Base-by-base conservation (phyloP, 1,140 invertebrate genomes). In the Drosophila repletoides region DNA sequence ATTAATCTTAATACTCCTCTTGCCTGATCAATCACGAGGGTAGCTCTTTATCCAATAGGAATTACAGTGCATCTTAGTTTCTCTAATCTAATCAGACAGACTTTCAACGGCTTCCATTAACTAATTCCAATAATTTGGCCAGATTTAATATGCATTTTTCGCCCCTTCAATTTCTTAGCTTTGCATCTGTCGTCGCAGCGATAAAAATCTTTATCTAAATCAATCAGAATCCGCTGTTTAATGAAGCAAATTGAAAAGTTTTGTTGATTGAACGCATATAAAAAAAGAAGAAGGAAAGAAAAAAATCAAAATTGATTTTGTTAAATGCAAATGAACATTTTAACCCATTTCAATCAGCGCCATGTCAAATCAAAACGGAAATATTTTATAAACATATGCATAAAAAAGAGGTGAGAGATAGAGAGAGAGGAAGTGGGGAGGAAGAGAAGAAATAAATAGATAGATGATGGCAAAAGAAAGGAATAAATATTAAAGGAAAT, bases 311-410 rank as follows among this genome's bases (percentile, higher is more conserved):
- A 79, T 81, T 65, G 45, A 76, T 60, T 15, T 22, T 33, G 55
- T 29, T 5, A 21, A 61, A 48, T 49, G 45, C 15, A 38, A 49
- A 40, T 15, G 19, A 34, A 21, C 66, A 63, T 31, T 56, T 66
- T 72, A 79, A 75, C 79, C 79, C 79, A 65, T 79, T 84, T 84
- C 79, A 72, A 79, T 84, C 79, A 79, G 38, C 79, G 36, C 21
- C 38, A 36, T 70, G 79, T 84, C 79, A 80, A 75, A 79, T 75
- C 74, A 72, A 55, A 79, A 51, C 74, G 74, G 80, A 84, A 79
- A 84, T 84, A 86, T 86, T 84, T 86, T 86, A 74, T 84, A 86
- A 86, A 84, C 80, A 86, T 79, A 67, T 84, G 69, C 69, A 70
- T 69, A 64, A 64, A 65, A 29, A 56, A 71, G 38, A 51, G 6